Evolutionary conservation across 1,140 invertebrate genomes (phyloP), one percentile per base, ranked within the genome.

Genomic region (Saccostrea glomerata): DNA sequence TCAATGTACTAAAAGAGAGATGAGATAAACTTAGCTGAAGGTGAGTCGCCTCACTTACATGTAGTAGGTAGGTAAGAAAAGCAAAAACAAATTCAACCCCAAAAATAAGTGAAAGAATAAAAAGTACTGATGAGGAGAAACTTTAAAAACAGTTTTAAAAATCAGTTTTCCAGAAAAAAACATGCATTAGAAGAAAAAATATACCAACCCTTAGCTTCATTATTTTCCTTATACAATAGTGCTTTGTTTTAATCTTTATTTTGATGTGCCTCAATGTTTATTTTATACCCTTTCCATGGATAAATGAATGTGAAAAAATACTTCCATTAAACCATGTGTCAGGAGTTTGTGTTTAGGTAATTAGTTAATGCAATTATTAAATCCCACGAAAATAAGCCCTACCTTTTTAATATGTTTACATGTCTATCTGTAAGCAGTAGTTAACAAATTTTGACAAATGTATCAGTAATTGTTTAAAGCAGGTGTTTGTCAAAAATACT

Each of bases 1-100:
- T 84, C 82, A 54, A 84, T 84, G 82, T 84, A 84, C 82, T 84
- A 84, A 56, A 84, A 84, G 40, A 84, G 40, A 56, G 82, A 83
- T 20, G 54, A 83, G 54, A 84, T n/a, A 77, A 47, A 47, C 47
- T 47, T 36, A 30, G 9, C 23, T 25, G 30, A 30, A 77, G 23
- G 13, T 77, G 9, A 36, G 70, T 13, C 11, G 11, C 30, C 70
- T 15, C 70, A 36, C 30, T 25, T 30, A 77, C 30, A 23, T 30
- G 23, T 13, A 77, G 5, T 13, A 30, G 25, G 23, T 15, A 77
- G 25, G 36, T 2, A 60, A 60, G 13, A 60, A 63, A 63, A n/a
- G 15, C 17, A 63, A 20, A 17, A 63, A 63, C 6, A 20, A 63
- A 17, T 17, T 63, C 58, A 63, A 3, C 58, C 58, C 17, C 0